phyloP scores from a whole-genome alignment of 2,888 invertebrate species.

The Conus canariensis region DNA sequence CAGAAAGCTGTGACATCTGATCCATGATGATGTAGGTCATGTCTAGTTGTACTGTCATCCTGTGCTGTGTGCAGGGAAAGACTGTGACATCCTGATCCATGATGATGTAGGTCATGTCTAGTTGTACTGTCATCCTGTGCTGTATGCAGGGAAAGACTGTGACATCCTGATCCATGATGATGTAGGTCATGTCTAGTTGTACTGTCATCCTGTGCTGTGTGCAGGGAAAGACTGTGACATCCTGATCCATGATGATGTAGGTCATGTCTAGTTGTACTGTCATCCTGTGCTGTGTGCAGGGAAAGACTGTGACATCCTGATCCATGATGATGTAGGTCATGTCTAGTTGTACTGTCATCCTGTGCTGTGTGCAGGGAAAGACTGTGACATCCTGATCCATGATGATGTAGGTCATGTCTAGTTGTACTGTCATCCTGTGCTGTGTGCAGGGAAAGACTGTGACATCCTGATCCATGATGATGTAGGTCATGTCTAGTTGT shows the following conservation, averaged over 20 bases:
- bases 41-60: background rate
- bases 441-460: too few species aligned
- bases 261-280: background rate
- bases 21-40: background rate
- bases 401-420: constrained; percentile 96
- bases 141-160: constrained; percentile 84
- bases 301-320: constrained; percentile 89
- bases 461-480: too few species aligned
- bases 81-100: constrained; percentile 90
- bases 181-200: constrained; percentile 88
- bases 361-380: constrained; percentile 80
- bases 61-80: constrained; percentile 80
- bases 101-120: too few species aligned
- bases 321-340: constrained; percentile 76
- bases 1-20: too few species aligned
- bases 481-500: background rate
- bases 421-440: too few species aligned
- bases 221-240: too few species aligned
- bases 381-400: constrained; percentile 95
- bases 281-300: constrained; percentile 79
- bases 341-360: constrained; percentile 81
- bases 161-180: constrained; percentile 98
- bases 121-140: constrained; percentile 81
- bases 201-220: too few species aligned
- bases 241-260: too few species aligned